Percentiles rank a stretch among this genome's conserved stretches.
phyloP scores from a whole-genome alignment of 2,797 vertebrate species.

The Crenichthys baileyi region DNA sequence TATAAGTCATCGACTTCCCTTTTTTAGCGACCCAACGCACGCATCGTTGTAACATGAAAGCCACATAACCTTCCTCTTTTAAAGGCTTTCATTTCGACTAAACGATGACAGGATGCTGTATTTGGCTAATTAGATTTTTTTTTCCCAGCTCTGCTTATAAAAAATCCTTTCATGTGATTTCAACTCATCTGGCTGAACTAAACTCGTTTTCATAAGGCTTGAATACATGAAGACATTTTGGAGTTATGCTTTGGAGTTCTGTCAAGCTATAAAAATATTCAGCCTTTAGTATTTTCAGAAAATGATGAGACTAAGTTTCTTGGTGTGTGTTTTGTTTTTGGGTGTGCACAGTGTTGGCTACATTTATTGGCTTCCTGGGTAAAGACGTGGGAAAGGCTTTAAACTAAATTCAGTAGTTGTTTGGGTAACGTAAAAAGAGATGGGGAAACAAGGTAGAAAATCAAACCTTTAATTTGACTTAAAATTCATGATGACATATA shows the following conservation, averaged over 20 bases:
- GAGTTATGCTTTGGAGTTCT: constrained; percentile 9
- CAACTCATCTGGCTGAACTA: constrained; percentile 25
- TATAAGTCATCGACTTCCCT: constrained; percentile 24
- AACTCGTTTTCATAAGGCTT: constrained; percentile 36
- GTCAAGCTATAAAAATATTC: not conserved
- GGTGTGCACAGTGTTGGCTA: not conserved
- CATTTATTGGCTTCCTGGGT: not conserved
- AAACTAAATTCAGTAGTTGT: not conserved
- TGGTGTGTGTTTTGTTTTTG: not conserved
- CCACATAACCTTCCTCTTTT: constrained; percentile 32
- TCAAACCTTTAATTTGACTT: not conserved
- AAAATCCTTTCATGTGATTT: constrained; percentile 33
- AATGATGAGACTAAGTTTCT: not conserved
- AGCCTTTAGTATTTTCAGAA: constrained; percentile 4
- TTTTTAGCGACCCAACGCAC: constrained; percentile 13
- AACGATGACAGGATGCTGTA: constrained; percentile 38
- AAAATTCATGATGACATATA: not conserved
- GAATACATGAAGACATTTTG: constrained; percentile 32
- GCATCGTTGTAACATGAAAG: constrained; percentile 35
- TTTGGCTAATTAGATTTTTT: constrained; percentile 30
- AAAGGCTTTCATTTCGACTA: constrained; percentile 51
- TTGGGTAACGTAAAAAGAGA: not conserved
- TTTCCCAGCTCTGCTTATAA: constrained; percentile 21
- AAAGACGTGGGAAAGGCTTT: not conserved
- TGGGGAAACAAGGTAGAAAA: not conserved